These are phyloP conservation scores for Nemotelus pantherinus DNA, from an alignment of 2,888 invertebrate genomes.

Conservation along the genomic window DNA sequence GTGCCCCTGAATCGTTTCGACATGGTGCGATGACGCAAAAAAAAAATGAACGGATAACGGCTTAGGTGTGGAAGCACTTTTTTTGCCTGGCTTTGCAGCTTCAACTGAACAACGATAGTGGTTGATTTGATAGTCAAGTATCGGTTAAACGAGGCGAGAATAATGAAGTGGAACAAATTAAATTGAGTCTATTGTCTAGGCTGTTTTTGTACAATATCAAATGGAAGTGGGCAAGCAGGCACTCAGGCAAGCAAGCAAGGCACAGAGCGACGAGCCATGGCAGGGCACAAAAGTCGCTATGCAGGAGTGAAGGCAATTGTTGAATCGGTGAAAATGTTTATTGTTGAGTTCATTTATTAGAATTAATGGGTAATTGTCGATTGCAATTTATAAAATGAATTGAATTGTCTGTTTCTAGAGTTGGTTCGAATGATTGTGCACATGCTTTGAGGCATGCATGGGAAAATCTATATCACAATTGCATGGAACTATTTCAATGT, in stretches of 20 bases:
- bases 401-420: not conserved
- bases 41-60: not conserved
- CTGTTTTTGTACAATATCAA: constrained; percentile 26
- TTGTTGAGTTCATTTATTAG: constrained; percentile 24
- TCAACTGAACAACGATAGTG: constrained; percentile 1
- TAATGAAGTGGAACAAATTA: constrained; percentile 51
- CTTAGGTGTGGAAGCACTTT: constrained; percentile 48
- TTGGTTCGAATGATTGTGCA: not conserved
- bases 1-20: not conserved
- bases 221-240: not conserved
- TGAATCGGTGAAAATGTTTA: constrained; percentile 1
- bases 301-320: constrained; percentile 3
- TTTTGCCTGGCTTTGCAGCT: constrained; percentile 18
- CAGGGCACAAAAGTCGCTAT: no score
- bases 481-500: no score
- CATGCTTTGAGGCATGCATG: no score
- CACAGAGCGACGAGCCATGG: no score
- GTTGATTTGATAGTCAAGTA: no score
- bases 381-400: constrained; percentile 6
- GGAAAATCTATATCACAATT: no score
- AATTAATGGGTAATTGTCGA: not conserved
- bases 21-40: not conserved
- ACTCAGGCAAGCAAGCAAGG: no score
- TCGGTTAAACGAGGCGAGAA: constrained; percentile 47
- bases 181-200: constrained; percentile 47